Evolutionary conservation across 2,888 invertebrate genomes (phyloP).

Genomic region (Drosophila eohydei): DNA sequence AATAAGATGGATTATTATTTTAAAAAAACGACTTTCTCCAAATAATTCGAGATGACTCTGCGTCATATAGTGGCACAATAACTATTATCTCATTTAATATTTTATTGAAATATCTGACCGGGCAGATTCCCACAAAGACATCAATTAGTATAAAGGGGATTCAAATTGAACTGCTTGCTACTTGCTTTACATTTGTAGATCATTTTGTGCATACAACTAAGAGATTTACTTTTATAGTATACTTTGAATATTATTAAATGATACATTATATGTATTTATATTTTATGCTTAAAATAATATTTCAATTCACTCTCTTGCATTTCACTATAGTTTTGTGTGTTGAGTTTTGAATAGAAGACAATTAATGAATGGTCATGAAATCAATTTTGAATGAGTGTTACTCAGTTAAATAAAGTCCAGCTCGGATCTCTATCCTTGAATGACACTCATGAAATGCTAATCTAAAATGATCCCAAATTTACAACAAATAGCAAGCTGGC

Average conservation of each 20-base stretch:
- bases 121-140: slow-evolving; percentile 15
- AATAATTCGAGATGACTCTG: background rate
- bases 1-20: background rate
- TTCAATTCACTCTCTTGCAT: background rate
- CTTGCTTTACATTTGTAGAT: slow-evolving; percentile 40
- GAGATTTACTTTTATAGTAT: background rate
- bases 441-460: background rate
- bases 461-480: background rate
- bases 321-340: background rate
- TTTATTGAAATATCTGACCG: slow-evolving; percentile 7
- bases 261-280: background rate
- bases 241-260: background rate
- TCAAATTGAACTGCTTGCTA: slow-evolving; percentile 56
- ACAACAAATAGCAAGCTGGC: background rate
- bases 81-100: slow-evolving; percentile 6
- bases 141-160: slow-evolving; percentile 46
- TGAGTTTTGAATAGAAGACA: background rate
- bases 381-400: background rate
- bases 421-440: background rate
- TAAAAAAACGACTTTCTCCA: background rate
- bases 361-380: background rate
- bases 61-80: background rate
- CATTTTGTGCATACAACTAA: slow-evolving; percentile 7
- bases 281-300: background rate
- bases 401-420: background rate